Percentiles rank a stretch among this genome's conserved stretches.
Evolutionary conservation across 2,888 invertebrate genomes (phyloP).

Genomic region (Panzeria rudis): DNA sequence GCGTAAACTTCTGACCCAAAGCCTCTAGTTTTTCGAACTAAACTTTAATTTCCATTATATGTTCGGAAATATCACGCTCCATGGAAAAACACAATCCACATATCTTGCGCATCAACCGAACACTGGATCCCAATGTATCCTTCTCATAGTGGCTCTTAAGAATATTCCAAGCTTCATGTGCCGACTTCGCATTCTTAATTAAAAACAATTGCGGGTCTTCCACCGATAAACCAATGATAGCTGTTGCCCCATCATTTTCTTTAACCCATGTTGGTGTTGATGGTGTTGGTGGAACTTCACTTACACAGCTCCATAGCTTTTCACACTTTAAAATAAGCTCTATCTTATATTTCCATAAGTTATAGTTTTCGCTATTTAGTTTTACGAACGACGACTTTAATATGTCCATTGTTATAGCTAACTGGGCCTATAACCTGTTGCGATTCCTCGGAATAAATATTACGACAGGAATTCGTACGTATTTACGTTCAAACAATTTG

Average conservation of each 20-base stretch:
- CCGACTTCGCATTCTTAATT: not conserved
- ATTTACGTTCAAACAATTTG: too few species aligned
- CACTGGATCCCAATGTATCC: slow-evolving; percentile 34
- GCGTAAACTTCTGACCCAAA: slow-evolving; percentile 12
- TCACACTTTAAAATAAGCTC: slow-evolving; percentile 6
- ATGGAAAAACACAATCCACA: slow-evolving; percentile 37
- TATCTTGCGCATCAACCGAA: slow-evolving; percentile 33
- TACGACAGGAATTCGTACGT: too few species aligned
- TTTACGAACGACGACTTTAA: not conserved
- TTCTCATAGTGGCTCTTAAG: slow-evolving; percentile 14
- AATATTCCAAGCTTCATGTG: slow-evolving; percentile 8
- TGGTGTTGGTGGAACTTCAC: slow-evolving; percentile 6
- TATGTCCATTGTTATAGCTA: not conserved
- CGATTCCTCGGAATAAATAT: not conserved
- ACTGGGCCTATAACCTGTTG: not conserved
- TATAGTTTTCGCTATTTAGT: slow-evolving; percentile 1
- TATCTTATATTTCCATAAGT: slow-evolving; percentile 4
- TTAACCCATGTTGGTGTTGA: not conserved
- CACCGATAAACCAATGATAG: slow-evolving; percentile 2
- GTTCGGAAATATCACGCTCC: slow-evolving; percentile 14
- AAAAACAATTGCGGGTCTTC: slow-evolving; percentile 16
- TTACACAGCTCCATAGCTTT: slow-evolving; percentile 6
- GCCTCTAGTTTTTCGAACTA: slow-evolving; percentile 27
- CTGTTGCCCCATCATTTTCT: not conserved
- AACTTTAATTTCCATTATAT: slow-evolving; percentile 31